phyloP scores from a whole-genome alignment of 2,888 invertebrate species.

The Macrophya annulata region DNA sequence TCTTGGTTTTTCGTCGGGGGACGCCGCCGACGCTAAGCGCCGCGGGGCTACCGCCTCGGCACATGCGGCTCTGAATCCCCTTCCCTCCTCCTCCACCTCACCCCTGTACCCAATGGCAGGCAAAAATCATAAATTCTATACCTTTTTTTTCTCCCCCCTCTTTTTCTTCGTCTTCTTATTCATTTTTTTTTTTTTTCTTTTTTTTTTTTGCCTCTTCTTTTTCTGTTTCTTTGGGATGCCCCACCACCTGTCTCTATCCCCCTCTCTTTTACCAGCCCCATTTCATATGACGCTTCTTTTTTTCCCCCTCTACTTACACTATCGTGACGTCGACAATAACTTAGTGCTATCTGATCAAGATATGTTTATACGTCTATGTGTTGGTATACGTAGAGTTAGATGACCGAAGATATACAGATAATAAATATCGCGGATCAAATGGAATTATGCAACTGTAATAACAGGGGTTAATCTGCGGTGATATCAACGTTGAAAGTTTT shows the following conservation, averaged over 20 bases:
- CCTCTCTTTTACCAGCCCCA: neutral
- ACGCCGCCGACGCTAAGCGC: slow-evolving; percentile 40
- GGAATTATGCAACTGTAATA: neutral
- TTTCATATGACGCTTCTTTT: neutral
- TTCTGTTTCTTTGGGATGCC: neutral
- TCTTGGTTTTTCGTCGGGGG: slow-evolving; percentile 47
- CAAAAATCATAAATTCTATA: slow-evolving; percentile 37
- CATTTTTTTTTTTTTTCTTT: neutral
- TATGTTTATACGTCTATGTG: neutral
- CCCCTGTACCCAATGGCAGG: neutral
- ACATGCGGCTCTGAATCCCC: slow-evolving; percentile 1
- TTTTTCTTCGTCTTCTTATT: neutral
- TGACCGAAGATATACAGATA: slow-evolving; percentile 15
- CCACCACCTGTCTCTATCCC: neutral
- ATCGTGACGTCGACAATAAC: neutral
- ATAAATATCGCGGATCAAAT: neutral
- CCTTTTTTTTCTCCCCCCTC: neutral
- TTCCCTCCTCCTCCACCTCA: neutral
- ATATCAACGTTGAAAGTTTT: neutral
- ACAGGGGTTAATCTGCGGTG: neutral
- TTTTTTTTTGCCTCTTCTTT: neutral
- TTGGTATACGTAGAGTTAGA: slow-evolving; percentile 2
- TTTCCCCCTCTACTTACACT: neutral
- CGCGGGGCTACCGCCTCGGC: neutral
- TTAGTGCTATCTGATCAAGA: slow-evolving; percentile 6